Percentiles rank a stretch among this genome's conserved stretches.
These are phyloP conservation scores for Brachyopa scutellaris DNA, from an alignment of 2,888 invertebrate genomes.

Conservation along the genomic window DNA sequence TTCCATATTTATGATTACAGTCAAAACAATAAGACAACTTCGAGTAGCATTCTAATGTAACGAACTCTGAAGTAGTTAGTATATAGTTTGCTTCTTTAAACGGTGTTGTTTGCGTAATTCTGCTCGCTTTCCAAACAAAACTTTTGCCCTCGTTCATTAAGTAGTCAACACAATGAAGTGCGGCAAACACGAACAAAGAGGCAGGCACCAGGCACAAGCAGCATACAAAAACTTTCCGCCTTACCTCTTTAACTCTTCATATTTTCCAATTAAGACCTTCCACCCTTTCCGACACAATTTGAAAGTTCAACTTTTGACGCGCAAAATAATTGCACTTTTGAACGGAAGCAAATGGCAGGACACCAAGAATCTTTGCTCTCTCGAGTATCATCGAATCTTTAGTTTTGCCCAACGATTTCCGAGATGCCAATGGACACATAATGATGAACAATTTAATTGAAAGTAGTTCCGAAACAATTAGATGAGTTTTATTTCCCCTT, in stretches of 20 bases:
- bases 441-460: slow-evolving; percentile 65
- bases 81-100: background rate
- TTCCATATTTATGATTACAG: too few relatives aligned
- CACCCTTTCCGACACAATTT: background rate
- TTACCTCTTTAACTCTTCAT: background rate
- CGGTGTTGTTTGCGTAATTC: background rate
- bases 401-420: slow-evolving; percentile 47
- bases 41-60: background rate
- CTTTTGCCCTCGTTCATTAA: slow-evolving; percentile 29
- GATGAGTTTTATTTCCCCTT: slow-evolving; percentile 25
- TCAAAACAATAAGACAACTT: background rate
- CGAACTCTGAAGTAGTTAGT: background rate
- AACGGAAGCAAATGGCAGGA: slow-evolving; percentile 28
- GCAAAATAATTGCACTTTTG: slow-evolving; percentile 55
- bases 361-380: slow-evolving; percentile 40
- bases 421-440: slow-evolving; percentile 35
- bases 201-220: background rate
- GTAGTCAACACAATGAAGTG: slow-evolving; percentile 42
- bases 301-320: slow-evolving; percentile 16
- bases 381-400: slow-evolving; percentile 44
- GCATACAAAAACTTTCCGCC: background rate
- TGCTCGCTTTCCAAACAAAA: slow-evolving; percentile 14
- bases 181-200: slow-evolving; percentile 9
- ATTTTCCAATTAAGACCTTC: slow-evolving; percentile 37
- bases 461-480: slow-evolving; percentile 68